Base-by-base conservation (phyloP, 2,797 vertebrate genomes). In the Scomberomorus guttatus region DNA sequence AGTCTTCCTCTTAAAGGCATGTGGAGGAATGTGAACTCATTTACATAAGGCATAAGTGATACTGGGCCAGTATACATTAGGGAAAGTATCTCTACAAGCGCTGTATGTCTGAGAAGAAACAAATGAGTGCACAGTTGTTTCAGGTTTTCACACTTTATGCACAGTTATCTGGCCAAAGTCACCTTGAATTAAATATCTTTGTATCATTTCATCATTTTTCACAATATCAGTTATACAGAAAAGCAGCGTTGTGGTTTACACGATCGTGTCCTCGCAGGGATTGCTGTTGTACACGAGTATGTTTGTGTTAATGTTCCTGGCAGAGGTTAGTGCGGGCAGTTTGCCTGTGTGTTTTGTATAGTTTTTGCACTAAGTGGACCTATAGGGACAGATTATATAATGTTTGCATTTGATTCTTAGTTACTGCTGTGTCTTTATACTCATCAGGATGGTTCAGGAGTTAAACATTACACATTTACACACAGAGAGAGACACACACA, bases 21-120 rank as follows among this genome's bases (percentile, higher is more conserved):
- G 73, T 32, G 74, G 61, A 81, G 71, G 65, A 85, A 83, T 86
- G 81, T 61, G 42, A 81, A 75, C 63, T 80, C 14, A 80, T 80
- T 85, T 83, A 56, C 72, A 67, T 66, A 20, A 57, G 72, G 51
- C 32, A 17, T 37, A 48, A 79, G 48, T 44, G 50, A 64, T 65
- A 22, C 57, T 39, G 25, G 42, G 51, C 34, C 58, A 50, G 52
- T 29, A 14, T 51, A 34, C 25, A 60, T n/a, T 39, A 37, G 42
- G 39, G 67, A 37, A 56, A 25, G 77, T 78, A 29, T 11, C 8
- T 34, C 29, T 68, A 1, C 5, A 39, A 55, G 22, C 52, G 15
- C 20, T 56, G 18, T 24, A 17, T 64, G 13, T 25, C 27, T 37
- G 25, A 39, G n/a, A 39, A 60, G 34, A 66, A 55, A 27, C 7